Evolutionary conservation across 23 tunicate species (phyloP), one percentile per base, ranked within the genome.

Genomic region (Botrylloides violaceus): DNA sequence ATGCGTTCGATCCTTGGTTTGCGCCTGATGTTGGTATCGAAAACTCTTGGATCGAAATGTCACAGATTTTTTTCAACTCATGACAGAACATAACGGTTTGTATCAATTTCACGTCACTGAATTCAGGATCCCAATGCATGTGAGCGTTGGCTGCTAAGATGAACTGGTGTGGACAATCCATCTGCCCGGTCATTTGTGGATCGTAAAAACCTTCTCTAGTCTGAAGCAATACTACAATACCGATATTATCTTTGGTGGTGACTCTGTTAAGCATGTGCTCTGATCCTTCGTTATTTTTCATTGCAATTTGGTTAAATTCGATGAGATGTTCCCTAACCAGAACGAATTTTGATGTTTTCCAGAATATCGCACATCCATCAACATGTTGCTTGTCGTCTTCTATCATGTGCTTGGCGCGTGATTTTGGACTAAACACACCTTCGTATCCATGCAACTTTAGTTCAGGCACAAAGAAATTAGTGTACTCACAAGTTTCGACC

Each of bases 71-170:
- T 35, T 87, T 83, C 72, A 95, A 29, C 65, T 95, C 99, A 49
- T 82, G 85, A 36, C 96, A 87, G 4, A 95, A 64, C 82, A 95
- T 82, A 25, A 95, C 81, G 5, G 99, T 83, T 59, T 95, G 99
- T 48, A 95, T 87, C 72, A 95, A 61, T 61, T 95, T 95, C 60
- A 95, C 99, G 66, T 95, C 99, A 49, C 96, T 90, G 77, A 95
- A 95, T 56, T 95, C 99, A 0, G 99, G 99, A 56, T 95, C 99
- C 99, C 99, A 95, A 59, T 95, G 99, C 99, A 95, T 95, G 76
- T 95, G 99, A 1, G 99, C 96, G 58, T 83, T 95, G 4, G 82
- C 95, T 2, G 95, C 99, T 3, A 95, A 63, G 18, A 95, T 66
- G 7, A 58, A 70, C 65, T 95, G 99, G 29, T 70, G 80, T 15